phyloP scores from a whole-genome alignment of 2,888 invertebrate species.

The Brachycybe producta region DNA sequence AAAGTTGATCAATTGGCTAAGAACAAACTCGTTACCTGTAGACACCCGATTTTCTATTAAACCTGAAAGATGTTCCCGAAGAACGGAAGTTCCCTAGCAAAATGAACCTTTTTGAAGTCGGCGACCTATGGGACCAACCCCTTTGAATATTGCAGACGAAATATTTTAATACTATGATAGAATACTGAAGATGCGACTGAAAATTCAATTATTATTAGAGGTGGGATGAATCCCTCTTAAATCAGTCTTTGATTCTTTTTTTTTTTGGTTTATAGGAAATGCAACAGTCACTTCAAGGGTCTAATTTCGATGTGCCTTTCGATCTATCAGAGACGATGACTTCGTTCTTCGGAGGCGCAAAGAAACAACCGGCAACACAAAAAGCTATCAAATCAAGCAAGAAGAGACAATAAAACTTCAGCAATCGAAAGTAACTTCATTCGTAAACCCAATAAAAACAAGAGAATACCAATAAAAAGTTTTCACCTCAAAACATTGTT shows the following conservation, averaged over 20 bases:
- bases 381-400: constrained; percentile 24
- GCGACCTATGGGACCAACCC: too few relatives aligned
- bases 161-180: not conserved
- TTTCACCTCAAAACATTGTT: too few relatives aligned
- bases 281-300: constrained; percentile 57
- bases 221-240: not conserved
- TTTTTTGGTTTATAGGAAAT: constrained; percentile 48
- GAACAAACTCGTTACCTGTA: too few relatives aligned
- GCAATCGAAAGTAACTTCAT: not conserved
- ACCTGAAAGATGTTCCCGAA: too few relatives aligned
- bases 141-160: too few relatives aligned
- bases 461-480: too few relatives aligned
- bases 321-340: constrained; percentile 94
- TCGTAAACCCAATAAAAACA: not conserved
- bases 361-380: constrained; percentile 27
- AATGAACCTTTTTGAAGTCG: too few relatives aligned
- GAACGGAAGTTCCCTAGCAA: too few relatives aligned
- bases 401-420: constrained; percentile 13
- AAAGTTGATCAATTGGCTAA: too few relatives aligned
- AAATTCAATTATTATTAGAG: constrained; percentile 6
- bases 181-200: constrained; percentile 1
- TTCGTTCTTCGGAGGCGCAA: constrained; percentile 62
- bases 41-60: too few relatives aligned
- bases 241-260: constrained; percentile 2
- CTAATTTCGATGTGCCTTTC: constrained; percentile 64